Conservation (phyloP, 1,140 invertebrate genomes). For the Oscheius sp. region DNA sequence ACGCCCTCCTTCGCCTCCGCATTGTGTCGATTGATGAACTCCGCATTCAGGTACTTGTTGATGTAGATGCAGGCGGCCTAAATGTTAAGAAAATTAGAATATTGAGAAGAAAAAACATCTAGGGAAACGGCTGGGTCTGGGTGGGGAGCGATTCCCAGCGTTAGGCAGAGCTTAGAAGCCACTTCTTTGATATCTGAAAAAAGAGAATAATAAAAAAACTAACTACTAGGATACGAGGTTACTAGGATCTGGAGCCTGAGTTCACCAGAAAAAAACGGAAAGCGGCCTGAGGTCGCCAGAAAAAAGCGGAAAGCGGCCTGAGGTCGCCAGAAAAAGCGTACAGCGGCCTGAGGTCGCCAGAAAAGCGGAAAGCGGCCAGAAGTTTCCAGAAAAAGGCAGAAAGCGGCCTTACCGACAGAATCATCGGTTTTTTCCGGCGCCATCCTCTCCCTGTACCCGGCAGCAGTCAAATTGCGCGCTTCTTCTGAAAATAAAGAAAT, state of each 20-base stretch:
- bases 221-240: background rate
- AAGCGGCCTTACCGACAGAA: too few relatives aligned
- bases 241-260: background rate
- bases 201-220: background rate
- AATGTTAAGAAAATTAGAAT: background rate
- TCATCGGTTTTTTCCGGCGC: background rate
- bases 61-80: constrained; percentile 9
- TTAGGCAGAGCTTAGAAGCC: background rate
- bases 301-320: too few relatives aligned
- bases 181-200: background rate
- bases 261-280: too few relatives aligned
- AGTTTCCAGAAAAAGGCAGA: too few relatives aligned
- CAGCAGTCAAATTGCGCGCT: background rate
- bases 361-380: too few relatives aligned
- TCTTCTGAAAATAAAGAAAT: background rate
- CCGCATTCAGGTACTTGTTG: background rate
- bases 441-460: background rate
- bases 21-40: background rate
- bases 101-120: background rate
- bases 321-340: too few relatives aligned
- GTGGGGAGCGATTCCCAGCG: background rate
- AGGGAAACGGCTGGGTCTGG: background rate
- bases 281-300: too few relatives aligned
- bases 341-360: too few relatives aligned
- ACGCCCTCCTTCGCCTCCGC: background rate